Base-by-base conservation (phyloP, 2,888 invertebrate genomes). In the Dynastes tityus region DNA sequence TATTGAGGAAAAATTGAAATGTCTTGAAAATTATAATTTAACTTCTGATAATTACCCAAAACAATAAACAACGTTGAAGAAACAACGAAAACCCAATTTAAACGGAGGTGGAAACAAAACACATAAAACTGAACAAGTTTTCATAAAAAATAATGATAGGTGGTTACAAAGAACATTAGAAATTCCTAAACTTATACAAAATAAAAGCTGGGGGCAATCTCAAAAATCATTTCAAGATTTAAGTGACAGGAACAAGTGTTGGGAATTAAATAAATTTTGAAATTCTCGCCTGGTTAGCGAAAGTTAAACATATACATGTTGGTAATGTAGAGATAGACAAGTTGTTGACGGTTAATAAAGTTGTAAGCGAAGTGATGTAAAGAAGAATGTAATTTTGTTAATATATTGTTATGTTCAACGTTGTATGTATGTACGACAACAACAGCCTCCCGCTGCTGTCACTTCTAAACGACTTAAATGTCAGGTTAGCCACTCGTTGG, bases 121-220 rank as follows among this genome's bases (percentile, higher is more conserved):
- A 55, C 55, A 55, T 55, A 55, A 55, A 55, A 55, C 55, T 55
- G 55, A 8, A 55, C 55, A 55, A 55, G 55, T 55, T 55, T 55
- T 55, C 55, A 55, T 55, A 55, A 55, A 55, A 55, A 55, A n/a
- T 55, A 55, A 55, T 55, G n/a, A 55, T n/a, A 8, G n/a, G 55
- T 55, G 55, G 55, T 55, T 55, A 55, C 55, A 55, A 55, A n/a
- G 55, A 13, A 55, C 55, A 55, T 55, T 55, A 13, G 55, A 55
- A 55, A 55, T 55, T 55, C 55, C 55, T n/a, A 55, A 55, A 55
- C 11, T 55, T 13, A 13, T 5, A 55, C 55, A 55, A 55, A 55
- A n/a, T 55, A 55, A 55, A 55, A 8, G 55, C 55, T 55, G 11
- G 55, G 55, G 55, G n/a, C 55, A n/a, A 55, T n/a, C 55, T 55